A percentile compares a stretch with the other conserved stretches of the same genome.
Conservation (phyloP, 1,140 invertebrate species). For the Drosophila dunni region DNA sequence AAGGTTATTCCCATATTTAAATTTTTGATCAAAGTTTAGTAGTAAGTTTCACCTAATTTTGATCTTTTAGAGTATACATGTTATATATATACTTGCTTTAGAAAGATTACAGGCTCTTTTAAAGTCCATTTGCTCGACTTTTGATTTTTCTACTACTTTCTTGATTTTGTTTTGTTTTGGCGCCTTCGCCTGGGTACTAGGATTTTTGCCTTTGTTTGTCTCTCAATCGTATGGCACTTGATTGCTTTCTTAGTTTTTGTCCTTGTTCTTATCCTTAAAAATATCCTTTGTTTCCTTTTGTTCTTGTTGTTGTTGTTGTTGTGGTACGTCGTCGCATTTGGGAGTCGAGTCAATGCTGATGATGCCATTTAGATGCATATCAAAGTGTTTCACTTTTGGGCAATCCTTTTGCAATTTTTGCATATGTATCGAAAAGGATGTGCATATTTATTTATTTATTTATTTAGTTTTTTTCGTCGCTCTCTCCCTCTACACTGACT, state of each 20-base stretch:
- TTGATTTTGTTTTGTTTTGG: conserved; percentile 6
- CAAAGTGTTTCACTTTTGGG: conserved; percentile 79
- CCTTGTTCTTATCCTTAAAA: conserved; percentile 12
- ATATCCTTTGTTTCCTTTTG: conserved; percentile 27
- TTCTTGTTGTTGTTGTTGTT: conserved; percentile 32
- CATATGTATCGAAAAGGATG: conserved; percentile 57
- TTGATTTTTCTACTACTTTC: no score
- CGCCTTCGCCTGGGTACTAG: conserved; percentile 23
- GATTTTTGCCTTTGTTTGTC: conserved; percentile 49
- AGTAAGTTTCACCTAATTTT: no score
- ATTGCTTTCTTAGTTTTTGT: conserved; percentile 66
- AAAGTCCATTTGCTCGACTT: no score
- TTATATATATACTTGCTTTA: no score
- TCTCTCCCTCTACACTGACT: background rate
- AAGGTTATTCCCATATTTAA: no score
- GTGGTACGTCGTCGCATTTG: conserved; percentile 47
- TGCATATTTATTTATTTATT: conserved; percentile 55
- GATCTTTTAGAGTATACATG: no score
- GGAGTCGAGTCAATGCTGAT: conserved; percentile 65
- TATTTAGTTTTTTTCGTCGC: conserved; percentile 58
- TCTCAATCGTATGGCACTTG: conserved; percentile 71
- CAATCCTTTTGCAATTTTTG: conserved; percentile 77
- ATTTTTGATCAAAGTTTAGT: no score
- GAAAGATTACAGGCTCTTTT: no score
- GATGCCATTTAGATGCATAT: conserved; percentile 82